These are phyloP conservation scores for Orchesella flavescens DNA, from an alignment of 2,888 invertebrate species.

Conservation along the genomic window DNA sequence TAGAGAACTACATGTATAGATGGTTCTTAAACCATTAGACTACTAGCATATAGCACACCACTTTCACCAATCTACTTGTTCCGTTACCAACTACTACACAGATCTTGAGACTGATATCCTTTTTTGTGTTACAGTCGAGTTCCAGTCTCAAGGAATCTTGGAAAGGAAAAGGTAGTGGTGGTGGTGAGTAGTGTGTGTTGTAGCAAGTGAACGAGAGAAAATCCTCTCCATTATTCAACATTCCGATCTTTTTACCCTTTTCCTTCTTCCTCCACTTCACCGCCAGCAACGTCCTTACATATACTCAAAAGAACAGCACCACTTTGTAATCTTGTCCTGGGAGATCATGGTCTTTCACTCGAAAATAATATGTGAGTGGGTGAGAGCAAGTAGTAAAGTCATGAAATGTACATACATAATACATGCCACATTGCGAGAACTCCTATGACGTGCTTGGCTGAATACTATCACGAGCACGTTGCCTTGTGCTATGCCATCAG, in stretches of 20 bases:
- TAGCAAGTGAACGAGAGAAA: slow-evolving; percentile 53
- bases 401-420: background rate
- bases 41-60: background rate
- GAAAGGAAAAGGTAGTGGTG: slow-evolving; percentile 1
- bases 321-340: slow-evolving; percentile 61
- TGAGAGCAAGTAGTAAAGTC: background rate
- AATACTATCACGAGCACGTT: background rate
- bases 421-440: too few relatives aligned
- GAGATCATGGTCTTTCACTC: slow-evolving; percentile 63
- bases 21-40: background rate
- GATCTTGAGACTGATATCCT: background rate
- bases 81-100: background rate
- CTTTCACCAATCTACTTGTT: background rate
- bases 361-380: slow-evolving; percentile 41
- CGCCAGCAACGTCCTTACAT: slow-evolving; percentile 41
- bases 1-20: too few relatives aligned
- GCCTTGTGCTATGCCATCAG: background rate
- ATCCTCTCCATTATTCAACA: slow-evolving; percentile 67
- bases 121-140: background rate
- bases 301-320: slow-evolving; percentile 56
- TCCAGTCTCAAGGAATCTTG: slow-evolving; percentile 5
- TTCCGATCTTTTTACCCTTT: slow-evolving; percentile 52
- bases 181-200: too few relatives aligned
- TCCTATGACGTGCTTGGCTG: slow-evolving; percentile 1
- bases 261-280: slow-evolving; percentile 22